phyloP scores from a whole-genome alignment of 2,113 vertebrate species.

The Chamaetylas fuelleborni region DNA sequence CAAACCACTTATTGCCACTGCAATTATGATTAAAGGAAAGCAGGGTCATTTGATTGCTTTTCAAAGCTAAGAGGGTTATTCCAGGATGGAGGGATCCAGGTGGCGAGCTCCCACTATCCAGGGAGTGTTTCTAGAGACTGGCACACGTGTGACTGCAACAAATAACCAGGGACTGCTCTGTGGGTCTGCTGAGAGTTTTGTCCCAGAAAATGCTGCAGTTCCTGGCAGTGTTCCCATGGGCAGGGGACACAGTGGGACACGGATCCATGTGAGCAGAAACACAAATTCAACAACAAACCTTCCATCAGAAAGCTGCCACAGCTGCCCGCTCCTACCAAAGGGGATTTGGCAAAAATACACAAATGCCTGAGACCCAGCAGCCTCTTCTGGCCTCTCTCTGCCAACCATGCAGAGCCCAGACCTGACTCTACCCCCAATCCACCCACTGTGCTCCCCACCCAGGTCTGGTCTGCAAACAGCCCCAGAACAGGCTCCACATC shows the following conservation, averaged over 20 bases:
- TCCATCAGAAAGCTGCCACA: background rate
- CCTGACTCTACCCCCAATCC: rapidly evolving
- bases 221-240: background rate
- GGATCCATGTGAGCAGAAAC: background rate
- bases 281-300: background rate
- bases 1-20: background rate
- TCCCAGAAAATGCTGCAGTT: background rate
- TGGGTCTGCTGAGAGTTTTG: background rate
- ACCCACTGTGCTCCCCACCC: rapidly evolving
- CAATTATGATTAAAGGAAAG: background rate
- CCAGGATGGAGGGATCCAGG: background rate
- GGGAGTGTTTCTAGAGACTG: background rate
- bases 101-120: background rate
- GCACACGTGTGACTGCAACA: background rate
- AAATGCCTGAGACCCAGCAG: rapidly evolving
- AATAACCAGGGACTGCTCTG: background rate
- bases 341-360: background rate
- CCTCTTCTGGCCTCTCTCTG: background rate
- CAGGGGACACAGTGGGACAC: background rate
- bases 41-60: background rate
- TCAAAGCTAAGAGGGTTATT: background rate
- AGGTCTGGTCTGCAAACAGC: background rate
- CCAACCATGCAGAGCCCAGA: background rate
- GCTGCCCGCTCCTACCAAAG: background rate
- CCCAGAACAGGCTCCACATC: background rate